phyloP scores from a whole-genome alignment of 2,797 vertebrate genomes.

The Euphonia xanthogaster region DNA sequence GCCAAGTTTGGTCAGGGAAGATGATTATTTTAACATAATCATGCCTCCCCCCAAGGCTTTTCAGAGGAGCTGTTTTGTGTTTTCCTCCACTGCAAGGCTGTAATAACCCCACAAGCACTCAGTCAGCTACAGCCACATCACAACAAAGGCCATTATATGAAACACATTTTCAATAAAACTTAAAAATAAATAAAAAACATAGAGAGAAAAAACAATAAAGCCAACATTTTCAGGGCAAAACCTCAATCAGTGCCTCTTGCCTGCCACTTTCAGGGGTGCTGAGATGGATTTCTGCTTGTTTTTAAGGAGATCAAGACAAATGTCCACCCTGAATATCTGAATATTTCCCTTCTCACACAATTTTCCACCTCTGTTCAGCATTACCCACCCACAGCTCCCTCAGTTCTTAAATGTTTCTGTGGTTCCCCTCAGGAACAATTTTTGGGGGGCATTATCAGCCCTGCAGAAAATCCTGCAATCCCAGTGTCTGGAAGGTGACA shows the following conservation, averaged over 20 bases:
- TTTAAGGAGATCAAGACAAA: neutral
- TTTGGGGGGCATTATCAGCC: neutral
- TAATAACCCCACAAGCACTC: slow-evolving; percentile 9
- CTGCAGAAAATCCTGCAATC: neutral
- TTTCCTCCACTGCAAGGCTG: neutral
- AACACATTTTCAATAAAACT: neutral
- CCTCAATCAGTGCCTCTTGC: neutral
- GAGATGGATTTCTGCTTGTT: neutral
- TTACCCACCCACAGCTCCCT: neutral
- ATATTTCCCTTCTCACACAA: neutral
- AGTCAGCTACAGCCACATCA: slow-evolving; percentile 5
- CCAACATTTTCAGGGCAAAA: neutral
- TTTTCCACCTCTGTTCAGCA: neutral
- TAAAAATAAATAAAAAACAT: accelerated
- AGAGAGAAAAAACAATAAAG: neutral
- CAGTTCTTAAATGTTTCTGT: neutral
- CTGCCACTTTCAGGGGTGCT: neutral
- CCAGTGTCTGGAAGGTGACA: accelerated
- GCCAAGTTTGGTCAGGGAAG: neutral
- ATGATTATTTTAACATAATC: slow-evolving; percentile 43
- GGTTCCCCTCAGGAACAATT: neutral
- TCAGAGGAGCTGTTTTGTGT: neutral
- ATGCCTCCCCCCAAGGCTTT: neutral
- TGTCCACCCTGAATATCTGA: neutral
- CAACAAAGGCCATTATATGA: slow-evolving; percentile 27